phyloP scores from a whole-genome alignment of 2,113 vertebrate species.

The Mungos mungo region DNA sequence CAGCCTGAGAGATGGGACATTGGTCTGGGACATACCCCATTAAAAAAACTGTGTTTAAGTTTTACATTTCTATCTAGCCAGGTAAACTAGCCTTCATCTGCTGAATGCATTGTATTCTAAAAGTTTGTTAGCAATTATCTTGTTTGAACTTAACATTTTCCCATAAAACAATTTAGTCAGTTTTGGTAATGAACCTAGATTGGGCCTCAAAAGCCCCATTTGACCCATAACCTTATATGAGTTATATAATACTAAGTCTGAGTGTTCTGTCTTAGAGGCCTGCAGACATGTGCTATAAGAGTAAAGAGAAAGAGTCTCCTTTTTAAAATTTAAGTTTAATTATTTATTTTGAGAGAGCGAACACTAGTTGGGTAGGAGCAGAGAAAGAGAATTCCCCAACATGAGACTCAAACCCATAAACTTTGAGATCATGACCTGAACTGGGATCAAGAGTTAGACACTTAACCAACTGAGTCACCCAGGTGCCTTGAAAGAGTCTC shows the following conservation, averaged over 20 bases:
- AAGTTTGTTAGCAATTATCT: neutral
- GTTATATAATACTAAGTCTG: neutral
- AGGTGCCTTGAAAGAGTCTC: neutral
- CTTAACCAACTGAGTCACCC: too few relatives aligned
- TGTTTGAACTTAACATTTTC: constrained; percentile 1
- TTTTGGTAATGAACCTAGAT: neutral
- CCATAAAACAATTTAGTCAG: neutral
- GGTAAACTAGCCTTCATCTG: neutral
- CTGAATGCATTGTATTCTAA: neutral
- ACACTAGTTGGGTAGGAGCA: too few relatives aligned
- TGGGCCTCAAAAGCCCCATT: neutral
- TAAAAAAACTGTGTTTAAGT: constrained; percentile 17
- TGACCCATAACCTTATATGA: neutral
- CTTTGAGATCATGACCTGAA: too few relatives aligned
- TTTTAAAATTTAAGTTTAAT: neutral
- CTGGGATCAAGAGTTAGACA: too few relatives aligned
- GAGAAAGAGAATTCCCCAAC: too few relatives aligned
- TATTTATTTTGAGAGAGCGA: too few relatives aligned
- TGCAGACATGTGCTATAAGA: neutral
- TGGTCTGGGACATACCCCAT: neutral
- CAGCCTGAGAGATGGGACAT: neutral
- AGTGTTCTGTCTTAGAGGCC: neutral
- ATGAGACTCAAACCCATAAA: too few relatives aligned
- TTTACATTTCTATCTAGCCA: constrained; percentile 25
- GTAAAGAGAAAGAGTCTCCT: neutral